Percentiles rank a stretch among this genome's conserved stretches.
Conservation (phyloP, 2,113 vertebrate species). For the Misgurnus anguillicaudatus region DNA sequence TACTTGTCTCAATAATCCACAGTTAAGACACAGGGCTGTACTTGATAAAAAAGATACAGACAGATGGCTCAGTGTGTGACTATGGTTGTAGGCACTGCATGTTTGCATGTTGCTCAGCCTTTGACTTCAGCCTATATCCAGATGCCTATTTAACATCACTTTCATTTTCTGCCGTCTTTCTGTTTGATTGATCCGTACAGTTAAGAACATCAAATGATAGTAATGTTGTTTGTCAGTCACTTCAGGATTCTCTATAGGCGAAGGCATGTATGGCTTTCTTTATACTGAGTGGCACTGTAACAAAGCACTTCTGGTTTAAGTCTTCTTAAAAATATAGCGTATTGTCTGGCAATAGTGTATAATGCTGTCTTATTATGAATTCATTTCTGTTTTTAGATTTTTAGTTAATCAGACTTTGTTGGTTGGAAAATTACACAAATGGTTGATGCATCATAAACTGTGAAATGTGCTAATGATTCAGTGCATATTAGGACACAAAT, state of each 20-base stretch:
- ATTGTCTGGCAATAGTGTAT: background rate
- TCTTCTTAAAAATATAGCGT: background rate
- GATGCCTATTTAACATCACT: constrained; percentile 11
- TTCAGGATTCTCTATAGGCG: constrained; percentile 1
- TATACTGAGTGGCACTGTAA: background rate
- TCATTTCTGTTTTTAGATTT: background rate
- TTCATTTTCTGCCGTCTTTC: background rate
- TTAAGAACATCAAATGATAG: background rate
- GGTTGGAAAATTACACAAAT: background rate
- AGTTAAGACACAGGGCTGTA: background rate
- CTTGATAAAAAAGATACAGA: background rate
- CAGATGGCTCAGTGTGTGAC: constrained; percentile 24
- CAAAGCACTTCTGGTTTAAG: background rate
- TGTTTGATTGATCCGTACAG: constrained; percentile 24
- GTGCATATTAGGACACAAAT: constrained; percentile 10
- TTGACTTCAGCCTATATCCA: background rate
- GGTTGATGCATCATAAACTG: constrained; percentile 12
- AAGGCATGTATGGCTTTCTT: background rate
- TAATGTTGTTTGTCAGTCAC: constrained; percentile 34
- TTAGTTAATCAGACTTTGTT: constrained; percentile 21
- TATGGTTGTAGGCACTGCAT: background rate
- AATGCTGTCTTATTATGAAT: background rate
- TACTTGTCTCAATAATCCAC: background rate
- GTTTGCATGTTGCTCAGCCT: constrained; percentile 6
- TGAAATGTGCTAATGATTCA: constrained; percentile 16